Evolutionary conservation across 2,113 vertebrate genomes (phyloP), one percentile per base, ranked within the genome.

Genomic region (Polypterus senegalus): DNA sequence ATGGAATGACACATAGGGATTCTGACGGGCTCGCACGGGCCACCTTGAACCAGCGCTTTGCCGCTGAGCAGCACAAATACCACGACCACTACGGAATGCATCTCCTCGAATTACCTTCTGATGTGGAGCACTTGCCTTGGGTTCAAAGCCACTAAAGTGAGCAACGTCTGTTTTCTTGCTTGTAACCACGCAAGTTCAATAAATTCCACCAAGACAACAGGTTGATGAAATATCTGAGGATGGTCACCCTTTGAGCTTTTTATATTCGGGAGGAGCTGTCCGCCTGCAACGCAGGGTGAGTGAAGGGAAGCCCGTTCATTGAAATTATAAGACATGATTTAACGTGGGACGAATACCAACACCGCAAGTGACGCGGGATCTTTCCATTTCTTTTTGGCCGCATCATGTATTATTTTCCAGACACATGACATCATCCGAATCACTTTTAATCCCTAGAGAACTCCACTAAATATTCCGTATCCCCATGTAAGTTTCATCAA

Each of bases 1-100:
- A 90, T 89, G 70, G 79, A 9, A 7, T 74, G 60, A 64, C 88
- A 90, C 88, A 90, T 84, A 65, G 83, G 86, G 63, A 89, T 86
- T 66, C 84, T 85, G 70, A 89, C 84, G 3, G 85, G 78, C 67
- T 89, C 88, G 71, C 88, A 89, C 9, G 84, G 86, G 4, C 83
- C 82, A 4, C 80, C 79, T 46, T 71, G 82, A 46, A 80, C 82
- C 54, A 76, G 72, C 49, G 70, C 75, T 61, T 76, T 71, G 69
- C 76, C 74, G 71, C 78, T 69, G 65, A 81, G 70, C 67, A 83
- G 76, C 64, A 76, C 47, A 44, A 77, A 63, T 77, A 48, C 3
- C 68, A 71, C 10, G 65, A 70, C 59, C 49, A 73, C 68, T 47
- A 76, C 58, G 46, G 48, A 47, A 43, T 48, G 47, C 64, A 66